A percentile compares a stretch with the other conserved stretches of the same genome.
phyloP scores from a whole-genome alignment of 2,888 invertebrate species.

The Acanthosepion pharaonis region DNA sequence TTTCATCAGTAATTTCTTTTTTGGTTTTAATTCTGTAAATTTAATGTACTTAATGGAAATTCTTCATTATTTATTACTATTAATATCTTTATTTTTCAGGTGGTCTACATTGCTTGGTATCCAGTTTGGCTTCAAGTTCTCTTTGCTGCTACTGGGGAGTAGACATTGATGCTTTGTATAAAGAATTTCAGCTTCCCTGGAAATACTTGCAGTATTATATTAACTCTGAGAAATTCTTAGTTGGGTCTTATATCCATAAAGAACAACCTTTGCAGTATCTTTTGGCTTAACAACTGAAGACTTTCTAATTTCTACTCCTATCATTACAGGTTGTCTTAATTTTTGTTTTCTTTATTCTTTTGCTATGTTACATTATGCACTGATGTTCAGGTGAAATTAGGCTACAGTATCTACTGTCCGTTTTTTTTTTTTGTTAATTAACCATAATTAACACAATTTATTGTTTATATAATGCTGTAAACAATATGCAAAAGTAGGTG shows the following conservation, averaged over 20 bases:
- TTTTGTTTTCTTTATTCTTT: too few species aligned
- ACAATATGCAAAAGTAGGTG: too few species aligned
- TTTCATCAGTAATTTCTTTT: neutral
- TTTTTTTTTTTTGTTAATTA: too few species aligned
- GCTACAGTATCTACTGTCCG: too few species aligned
- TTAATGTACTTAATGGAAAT: neutral
- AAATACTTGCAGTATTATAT: neutral
- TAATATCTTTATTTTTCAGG: neutral
- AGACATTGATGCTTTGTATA: constrained; percentile 56
- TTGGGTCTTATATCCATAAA: constrained; percentile 25
- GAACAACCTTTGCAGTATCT: constrained; percentile 33
- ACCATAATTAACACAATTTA: too few species aligned
- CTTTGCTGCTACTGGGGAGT: constrained; percentile 56
- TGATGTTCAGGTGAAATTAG: too few species aligned
- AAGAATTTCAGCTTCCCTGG: constrained; percentile 52
- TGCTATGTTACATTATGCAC: too few species aligned
- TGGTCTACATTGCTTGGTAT: constrained; percentile 41
- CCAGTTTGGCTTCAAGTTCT: constrained; percentile 34
- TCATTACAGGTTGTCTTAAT: too few species aligned
- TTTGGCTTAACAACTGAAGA: neutral
- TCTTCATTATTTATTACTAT: neutral
- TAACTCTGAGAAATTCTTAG: neutral
- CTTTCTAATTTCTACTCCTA: neutral
- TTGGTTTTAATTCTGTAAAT: neutral
- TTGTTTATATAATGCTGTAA: too few species aligned